phyloP scores from a whole-genome alignment of 2,888 invertebrate species.

The Diaphora mendica region DNA sequence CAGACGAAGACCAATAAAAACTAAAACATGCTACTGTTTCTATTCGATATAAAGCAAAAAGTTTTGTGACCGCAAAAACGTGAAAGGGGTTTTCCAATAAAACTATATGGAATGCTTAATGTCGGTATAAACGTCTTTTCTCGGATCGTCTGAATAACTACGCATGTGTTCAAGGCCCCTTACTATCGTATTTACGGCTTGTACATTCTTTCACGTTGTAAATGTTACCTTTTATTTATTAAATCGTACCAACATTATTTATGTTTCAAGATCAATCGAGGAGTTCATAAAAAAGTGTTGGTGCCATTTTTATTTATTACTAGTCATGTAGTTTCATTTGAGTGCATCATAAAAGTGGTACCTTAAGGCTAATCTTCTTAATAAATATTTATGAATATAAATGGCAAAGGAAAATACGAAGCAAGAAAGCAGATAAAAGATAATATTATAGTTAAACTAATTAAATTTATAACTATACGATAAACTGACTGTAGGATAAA shows the following conservation, averaged over 20 bases:
- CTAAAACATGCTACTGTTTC: slow-evolving; percentile 36
- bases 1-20: slow-evolving; percentile 19
- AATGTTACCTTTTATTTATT: slow-evolving; percentile 17
- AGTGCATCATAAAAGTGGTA: neutral
- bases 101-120: slow-evolving; percentile 50
- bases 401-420: no score
- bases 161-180: slow-evolving; percentile 24
- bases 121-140: slow-evolving; percentile 46
- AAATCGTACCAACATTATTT: slow-evolving; percentile 9
- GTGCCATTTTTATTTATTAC: neutral
- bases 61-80: slow-evolving; percentile 39
- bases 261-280: neutral
- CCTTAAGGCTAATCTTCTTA: no score
- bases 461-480: no score
- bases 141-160: slow-evolving; percentile 37
- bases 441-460: no score
- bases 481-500: no score
- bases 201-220: slow-evolving; percentile 24
- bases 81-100: slow-evolving; percentile 48
- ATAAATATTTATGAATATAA: no score
- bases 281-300: neutral
- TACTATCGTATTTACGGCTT: slow-evolving; percentile 27
- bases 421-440: no score
- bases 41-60: slow-evolving; percentile 41
- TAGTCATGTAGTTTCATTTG: neutral